phyloP scores from a whole-genome alignment of 1,140 invertebrate species.

The Cydia strobilella region DNA sequence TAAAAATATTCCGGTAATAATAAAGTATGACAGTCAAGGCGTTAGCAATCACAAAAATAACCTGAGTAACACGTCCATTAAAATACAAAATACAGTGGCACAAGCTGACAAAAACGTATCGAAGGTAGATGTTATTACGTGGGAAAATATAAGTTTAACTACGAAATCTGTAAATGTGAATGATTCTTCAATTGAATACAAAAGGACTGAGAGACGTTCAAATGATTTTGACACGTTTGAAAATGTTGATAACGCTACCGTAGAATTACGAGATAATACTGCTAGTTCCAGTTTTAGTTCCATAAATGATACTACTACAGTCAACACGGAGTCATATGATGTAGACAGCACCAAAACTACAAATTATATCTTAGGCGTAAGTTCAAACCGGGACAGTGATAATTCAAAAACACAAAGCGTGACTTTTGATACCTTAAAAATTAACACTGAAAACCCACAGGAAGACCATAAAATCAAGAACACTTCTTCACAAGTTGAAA shows the following conservation, averaged over 20 bases:
- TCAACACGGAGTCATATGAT: neutral
- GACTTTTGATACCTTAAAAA: neutral
- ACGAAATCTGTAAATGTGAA: neutral
- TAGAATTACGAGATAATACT: neutral
- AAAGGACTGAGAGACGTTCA: neutral
- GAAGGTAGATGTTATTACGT: neutral
- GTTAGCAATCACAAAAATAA: neutral
- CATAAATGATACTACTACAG: neutral
- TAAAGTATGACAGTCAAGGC: conserved; percentile 24
- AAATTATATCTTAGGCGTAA: neutral
- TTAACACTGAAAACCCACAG: neutral
- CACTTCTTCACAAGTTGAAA: neutral
- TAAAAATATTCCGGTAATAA: conserved; percentile 11
- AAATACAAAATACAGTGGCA: neutral
- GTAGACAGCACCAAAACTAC: neutral
- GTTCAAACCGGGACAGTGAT: neutral
- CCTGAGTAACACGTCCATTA: neutral
- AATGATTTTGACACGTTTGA: neutral
- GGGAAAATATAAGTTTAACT: neutral
- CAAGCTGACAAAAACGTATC: neutral
- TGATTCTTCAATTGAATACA: neutral
- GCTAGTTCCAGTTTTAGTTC: neutral
- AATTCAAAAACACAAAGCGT: neutral
- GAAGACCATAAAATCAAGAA: neutral
- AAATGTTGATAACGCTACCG: neutral